Base-by-base conservation (phyloP, 2,888 invertebrate species). In the Pammene fasciana region DNA sequence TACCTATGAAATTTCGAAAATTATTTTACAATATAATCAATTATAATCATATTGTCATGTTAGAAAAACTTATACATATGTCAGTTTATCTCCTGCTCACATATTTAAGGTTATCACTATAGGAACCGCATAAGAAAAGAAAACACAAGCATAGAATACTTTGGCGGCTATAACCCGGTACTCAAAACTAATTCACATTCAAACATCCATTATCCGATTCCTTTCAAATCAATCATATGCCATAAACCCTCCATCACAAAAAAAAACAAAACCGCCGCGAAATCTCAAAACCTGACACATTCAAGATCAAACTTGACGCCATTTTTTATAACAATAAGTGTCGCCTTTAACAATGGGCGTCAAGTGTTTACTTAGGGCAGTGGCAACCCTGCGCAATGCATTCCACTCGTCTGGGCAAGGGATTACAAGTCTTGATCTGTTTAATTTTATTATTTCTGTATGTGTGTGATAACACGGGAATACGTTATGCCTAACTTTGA, bases 371-470 rank as follows among this genome's bases (percentile, higher is more conserved):
- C 76, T 82, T 80, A 82, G 80, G 79, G 68, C 73, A 71, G 79
- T 76, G 78, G 74, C 82, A 83, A 76, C 84, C 85, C 82, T 84
- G 75, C 34, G 64, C 70, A 70, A 65, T 77, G 73, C 76, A 79
- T 78, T 79, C 79, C 76, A 72, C 71, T 70, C 74, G 76, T 74
- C 75, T 78, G 72, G 67, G 65, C 59, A 48, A 43, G 18, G 43
- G 72, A 67, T 2, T 14, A 11, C 72, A 0, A 7, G 36, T 57
- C 67, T 79, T 81, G 79, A 73, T 79, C 76, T 74, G 26, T 60
- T 77, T 77, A 38, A 36, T 56, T 46, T 65, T 46, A 9, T 26
- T 26, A 26, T 26, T 18, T 45, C 6, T 62, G n/a, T 60, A 26
- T 9, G 5, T 9, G 38, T n/a, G 6, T 38, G 38, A 38, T 26